Conservation (phyloP, 2,113 vertebrate species). For the Chlorocebus sabaeus region DNA sequence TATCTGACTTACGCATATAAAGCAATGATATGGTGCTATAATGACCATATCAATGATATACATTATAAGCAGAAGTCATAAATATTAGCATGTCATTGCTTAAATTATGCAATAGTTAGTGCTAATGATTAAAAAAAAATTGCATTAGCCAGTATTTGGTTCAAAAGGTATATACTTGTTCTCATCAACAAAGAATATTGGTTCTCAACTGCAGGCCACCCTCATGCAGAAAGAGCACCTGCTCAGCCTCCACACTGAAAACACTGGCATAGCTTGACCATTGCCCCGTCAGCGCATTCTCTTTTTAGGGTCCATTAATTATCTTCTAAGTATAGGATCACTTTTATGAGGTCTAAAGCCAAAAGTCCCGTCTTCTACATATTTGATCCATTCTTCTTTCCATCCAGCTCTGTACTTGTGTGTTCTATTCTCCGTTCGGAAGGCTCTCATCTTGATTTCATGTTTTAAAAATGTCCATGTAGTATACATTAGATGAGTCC, state of each 20-base stretch:
- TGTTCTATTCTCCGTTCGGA: neutral
- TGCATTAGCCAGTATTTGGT: neutral
- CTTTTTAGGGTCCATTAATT: neutral
- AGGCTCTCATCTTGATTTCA: neutral
- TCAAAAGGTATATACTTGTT: neutral
- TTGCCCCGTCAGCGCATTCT: neutral
- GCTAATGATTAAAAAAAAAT: neutral
- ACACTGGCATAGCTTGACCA: fast-evolving
- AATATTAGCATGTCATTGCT: neutral
- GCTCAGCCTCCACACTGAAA: neutral
- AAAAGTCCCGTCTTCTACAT: neutral
- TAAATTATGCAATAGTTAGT: neutral
- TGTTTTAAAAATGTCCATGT: neutral
- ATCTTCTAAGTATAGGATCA: neutral
- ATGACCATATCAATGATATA: too few species aligned
- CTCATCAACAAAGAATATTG: neutral
- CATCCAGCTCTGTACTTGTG: fast-evolving
- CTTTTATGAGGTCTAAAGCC: neutral
- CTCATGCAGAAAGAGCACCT: neutral
- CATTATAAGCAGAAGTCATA: neutral
- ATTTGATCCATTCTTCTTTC: neutral
- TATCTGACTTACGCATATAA: neutral
- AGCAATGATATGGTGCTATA: neutral
- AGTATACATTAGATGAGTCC: neutral
- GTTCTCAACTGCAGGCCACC: neutral